Conservation (phyloP, 2,797 vertebrate species). For the Centroberyx gerrardi region DNA sequence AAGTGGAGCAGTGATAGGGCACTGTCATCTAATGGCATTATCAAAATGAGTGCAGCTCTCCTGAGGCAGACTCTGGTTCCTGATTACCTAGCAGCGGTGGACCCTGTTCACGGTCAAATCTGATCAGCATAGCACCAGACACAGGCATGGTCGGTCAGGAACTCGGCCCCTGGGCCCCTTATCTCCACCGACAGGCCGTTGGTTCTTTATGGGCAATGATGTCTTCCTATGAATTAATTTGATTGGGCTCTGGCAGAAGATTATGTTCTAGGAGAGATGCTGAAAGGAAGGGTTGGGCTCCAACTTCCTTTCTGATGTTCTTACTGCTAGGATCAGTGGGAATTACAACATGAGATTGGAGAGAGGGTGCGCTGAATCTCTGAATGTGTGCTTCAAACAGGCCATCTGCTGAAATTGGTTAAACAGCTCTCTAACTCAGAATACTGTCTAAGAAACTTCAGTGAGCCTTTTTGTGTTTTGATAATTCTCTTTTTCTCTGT, state of each 20-base stretch:
- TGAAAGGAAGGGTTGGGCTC: constrained; percentile 51
- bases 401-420: constrained; percentile 28
- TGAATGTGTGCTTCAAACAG: constrained; percentile 26
- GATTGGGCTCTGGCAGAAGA: constrained; percentile 65
- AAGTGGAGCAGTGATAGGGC: constrained; percentile 71
- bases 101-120: constrained; percentile 77
- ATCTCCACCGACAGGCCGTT: constrained; percentile 70
- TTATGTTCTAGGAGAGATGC: constrained; percentile 49
- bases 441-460: constrained; percentile 30
- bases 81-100: constrained; percentile 70
- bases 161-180: constrained; percentile 65
- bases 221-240: constrained; percentile 69
- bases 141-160: constrained; percentile 70
- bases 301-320: constrained; percentile 39
- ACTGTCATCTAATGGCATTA: constrained; percentile 83
- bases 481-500: not conserved
- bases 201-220: constrained; percentile 64
- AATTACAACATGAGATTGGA: constrained; percentile 27
- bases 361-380: constrained; percentile 5
- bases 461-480: not conserved
- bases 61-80: constrained; percentile 78
- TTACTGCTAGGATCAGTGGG: constrained; percentile 35
- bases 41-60: constrained; percentile 77
- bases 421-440: constrained; percentile 13
- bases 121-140: constrained; percentile 83